A percentile compares a stretch with the other conserved stretches of the same genome.
Evolutionary conservation across 2,113 vertebrate species (phyloP).

Genomic region (Aptenodytes patagonicus): DNA sequence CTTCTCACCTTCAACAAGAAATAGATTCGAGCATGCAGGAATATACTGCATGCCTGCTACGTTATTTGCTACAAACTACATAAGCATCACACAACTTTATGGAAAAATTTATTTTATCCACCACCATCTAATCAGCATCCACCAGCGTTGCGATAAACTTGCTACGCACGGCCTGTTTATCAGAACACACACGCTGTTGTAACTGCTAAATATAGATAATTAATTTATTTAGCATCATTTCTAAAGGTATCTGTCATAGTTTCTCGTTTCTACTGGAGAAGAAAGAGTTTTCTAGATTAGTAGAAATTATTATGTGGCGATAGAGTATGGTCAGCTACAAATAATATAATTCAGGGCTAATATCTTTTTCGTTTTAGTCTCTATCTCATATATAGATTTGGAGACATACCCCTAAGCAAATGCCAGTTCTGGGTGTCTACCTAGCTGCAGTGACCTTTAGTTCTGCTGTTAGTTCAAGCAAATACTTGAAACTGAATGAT

Average conservation of each 20-base stretch:
- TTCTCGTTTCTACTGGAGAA: background rate
- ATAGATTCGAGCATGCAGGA: background rate
- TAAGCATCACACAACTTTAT: background rate
- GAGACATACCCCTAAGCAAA: background rate
- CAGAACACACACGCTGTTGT: background rate
- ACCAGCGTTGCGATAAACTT: background rate
- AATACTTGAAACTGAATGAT: background rate
- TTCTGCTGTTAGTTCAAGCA: background rate
- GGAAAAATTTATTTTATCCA: background rate
- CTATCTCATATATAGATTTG: background rate
- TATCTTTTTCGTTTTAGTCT: background rate
- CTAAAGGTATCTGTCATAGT: background rate
- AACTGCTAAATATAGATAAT: background rate
- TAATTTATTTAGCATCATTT: background rate
- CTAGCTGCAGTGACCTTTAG: background rate
- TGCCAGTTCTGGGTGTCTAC: background rate
- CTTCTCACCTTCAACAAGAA: background rate
- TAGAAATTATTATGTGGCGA: background rate
- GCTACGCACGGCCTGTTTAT: background rate
- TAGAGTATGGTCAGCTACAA: background rate
- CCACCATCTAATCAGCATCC: background rate
- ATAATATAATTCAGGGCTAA: background rate
- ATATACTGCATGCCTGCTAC: rapidly evolving
- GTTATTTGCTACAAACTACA: background rate
- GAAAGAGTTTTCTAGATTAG: background rate